Conservation (phyloP, 2,113 vertebrate species). For the Trematomus loennbergii region DNA sequence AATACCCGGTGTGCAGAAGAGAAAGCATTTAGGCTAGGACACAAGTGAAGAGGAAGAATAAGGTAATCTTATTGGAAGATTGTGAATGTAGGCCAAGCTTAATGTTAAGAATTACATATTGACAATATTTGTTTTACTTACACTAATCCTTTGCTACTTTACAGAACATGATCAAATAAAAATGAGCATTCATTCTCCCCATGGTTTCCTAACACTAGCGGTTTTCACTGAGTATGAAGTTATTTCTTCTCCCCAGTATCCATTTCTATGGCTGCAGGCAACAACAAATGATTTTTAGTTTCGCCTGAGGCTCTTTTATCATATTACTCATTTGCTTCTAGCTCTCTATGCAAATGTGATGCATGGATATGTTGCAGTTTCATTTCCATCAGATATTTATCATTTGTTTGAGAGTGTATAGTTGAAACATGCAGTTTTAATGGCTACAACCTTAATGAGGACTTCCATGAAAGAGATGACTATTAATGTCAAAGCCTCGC, state of each 20-base stretch:
- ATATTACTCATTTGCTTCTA: slow-evolving; percentile 61
- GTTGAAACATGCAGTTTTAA: slow-evolving; percentile 65
- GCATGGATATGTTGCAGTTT: slow-evolving; percentile 39
- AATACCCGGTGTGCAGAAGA: slow-evolving; percentile 55
- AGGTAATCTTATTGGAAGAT: slow-evolving; percentile 52
- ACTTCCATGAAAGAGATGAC: slow-evolving; percentile 63
- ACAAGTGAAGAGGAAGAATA: slow-evolving; percentile 42
- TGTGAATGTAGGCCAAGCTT: slow-evolving; percentile 22
- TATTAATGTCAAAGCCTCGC: slow-evolving; percentile 63
- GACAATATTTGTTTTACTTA: slow-evolving; percentile 18
- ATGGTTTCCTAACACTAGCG: slow-evolving; percentile 22
- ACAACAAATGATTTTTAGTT: slow-evolving; percentile 65
- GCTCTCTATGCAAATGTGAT: slow-evolving; percentile 62
- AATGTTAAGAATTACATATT: slow-evolving; percentile 25
- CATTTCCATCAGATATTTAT: slow-evolving; percentile 50
- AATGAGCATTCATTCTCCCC: background rate
- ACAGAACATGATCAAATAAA: slow-evolving; percentile 13
- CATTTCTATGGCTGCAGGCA: slow-evolving; percentile 49
- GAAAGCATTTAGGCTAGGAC: slow-evolving; percentile 39
- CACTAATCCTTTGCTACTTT: slow-evolving; percentile 38
- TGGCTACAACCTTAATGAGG: slow-evolving; percentile 60
- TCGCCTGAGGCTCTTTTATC: slow-evolving; percentile 57
- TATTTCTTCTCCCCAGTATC: slow-evolving; percentile 11
- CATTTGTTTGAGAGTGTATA: slow-evolving; percentile 43
- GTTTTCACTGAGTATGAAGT: slow-evolving; percentile 38